Percentiles rank a stretch among this genome's conserved stretches.
Conservation (phyloP, 2,113 vertebrate genomes). For the Eclectus roratus region DNA sequence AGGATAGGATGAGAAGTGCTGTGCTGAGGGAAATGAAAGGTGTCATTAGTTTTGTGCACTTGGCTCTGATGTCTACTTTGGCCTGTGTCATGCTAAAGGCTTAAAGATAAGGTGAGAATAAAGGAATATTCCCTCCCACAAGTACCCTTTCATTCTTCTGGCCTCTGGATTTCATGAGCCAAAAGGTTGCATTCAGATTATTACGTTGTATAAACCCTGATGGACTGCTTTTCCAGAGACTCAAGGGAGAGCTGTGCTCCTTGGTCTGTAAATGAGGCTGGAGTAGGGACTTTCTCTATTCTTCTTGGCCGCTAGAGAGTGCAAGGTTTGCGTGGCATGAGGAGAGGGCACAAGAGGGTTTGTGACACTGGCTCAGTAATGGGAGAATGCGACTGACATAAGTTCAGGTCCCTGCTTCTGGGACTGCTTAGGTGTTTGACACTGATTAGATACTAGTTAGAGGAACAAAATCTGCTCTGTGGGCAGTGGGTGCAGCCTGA, state of each 20-base stretch:
- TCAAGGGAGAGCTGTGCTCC: neutral
- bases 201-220: neutral
- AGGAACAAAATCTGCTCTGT: neutral
- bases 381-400: neutral
- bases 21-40: neutral
- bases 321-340: neutral
- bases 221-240: neutral
- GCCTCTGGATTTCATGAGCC: neutral
- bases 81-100: neutral
- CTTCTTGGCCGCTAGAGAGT: neutral
- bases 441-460: neutral
- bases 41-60: neutral
- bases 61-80: neutral
- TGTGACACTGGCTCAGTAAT: neutral
- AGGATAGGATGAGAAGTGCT: neutral
- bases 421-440: neutral
- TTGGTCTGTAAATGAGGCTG: neutral
- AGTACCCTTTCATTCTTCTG: neutral
- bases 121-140: neutral
- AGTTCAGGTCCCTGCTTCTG: neutral
- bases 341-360: neutral
- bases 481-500: neutral
- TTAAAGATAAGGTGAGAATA: neutral
- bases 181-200: neutral
- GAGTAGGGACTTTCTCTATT: neutral